Evolutionary conservation across 2,888 invertebrate genomes (phyloP).

Genomic region (Eremobia ochroleuca): DNA sequence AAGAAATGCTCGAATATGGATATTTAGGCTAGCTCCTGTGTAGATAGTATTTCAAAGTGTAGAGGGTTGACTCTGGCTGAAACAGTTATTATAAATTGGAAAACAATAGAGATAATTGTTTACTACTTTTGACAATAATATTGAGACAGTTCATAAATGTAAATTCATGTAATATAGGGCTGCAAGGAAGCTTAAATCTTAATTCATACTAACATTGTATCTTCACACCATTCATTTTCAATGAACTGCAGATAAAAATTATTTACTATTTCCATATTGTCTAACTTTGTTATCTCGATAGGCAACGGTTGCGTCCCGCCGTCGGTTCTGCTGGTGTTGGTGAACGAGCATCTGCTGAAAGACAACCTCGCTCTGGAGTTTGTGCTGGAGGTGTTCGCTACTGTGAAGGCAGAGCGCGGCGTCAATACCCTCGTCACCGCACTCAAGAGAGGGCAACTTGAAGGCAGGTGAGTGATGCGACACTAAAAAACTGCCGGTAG

Average conservation of each 20-base stretch:
- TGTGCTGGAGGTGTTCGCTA: conserved; percentile 97
- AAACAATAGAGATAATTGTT: no score
- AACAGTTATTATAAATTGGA: no score
- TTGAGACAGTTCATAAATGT: background rate
- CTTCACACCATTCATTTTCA: background rate
- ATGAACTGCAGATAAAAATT: background rate
- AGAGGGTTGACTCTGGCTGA: no score
- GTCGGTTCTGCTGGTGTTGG: conserved; percentile 96
- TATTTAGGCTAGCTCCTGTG: background rate
- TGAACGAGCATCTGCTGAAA: conserved; percentile 98
- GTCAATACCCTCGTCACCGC: conserved; percentile 96
- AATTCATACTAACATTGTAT: background rate
- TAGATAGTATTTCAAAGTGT: background rate
- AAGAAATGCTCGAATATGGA: background rate
- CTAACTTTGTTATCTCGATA: conserved; percentile 66
- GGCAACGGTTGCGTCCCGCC: conserved; percentile 97
- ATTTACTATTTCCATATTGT: background rate
- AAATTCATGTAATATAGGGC: background rate
- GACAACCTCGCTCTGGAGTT: conserved; percentile 98
- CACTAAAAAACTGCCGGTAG: no score
- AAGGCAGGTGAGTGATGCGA: conserved; percentile 89
- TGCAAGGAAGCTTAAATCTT: background rate
- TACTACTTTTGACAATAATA: background rate
- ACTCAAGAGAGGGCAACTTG: conserved; percentile 96
- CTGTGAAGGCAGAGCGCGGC: conserved; percentile 98